phyloP scores from a whole-genome alignment of 2,888 invertebrate genomes.

The Idaea straminata region DNA sequence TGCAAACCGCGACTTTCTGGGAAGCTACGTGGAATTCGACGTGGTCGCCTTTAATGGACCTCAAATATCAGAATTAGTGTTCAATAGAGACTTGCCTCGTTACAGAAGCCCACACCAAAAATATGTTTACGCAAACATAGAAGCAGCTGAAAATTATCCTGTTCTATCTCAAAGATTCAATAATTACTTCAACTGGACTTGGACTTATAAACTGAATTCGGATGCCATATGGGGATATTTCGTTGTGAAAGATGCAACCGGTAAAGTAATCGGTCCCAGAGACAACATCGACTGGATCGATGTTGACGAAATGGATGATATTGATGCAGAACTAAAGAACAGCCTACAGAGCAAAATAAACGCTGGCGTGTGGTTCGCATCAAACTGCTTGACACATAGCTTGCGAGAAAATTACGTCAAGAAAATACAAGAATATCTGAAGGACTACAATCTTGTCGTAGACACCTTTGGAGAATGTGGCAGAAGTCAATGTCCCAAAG shows the following conservation, averaged over 20 bases:
- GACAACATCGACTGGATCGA: conserved; percentile 42
- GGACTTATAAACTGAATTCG: conserved; percentile 62
- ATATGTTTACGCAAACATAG: conserved; percentile 58
- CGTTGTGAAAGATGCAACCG: conserved; percentile 41
- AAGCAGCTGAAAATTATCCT: conserved; percentile 53
- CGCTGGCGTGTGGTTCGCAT: conserved; percentile 59
- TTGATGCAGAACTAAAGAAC: conserved; percentile 31
- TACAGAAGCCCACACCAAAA: conserved; percentile 45
- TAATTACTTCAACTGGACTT: conserved; percentile 64
- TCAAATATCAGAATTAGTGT: conserved; percentile 26
- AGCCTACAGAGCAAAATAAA: conserved; percentile 38
- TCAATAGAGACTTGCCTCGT: conserved; percentile 37
- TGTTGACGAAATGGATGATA: conserved; percentile 35
- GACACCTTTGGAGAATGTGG: conserved; percentile 60
- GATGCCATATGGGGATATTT: conserved; percentile 59
- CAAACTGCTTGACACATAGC: conserved; percentile 53
- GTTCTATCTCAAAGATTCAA: conserved; percentile 44
- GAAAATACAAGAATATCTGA: conserved; percentile 38
- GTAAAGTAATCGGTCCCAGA: conserved; percentile 48
- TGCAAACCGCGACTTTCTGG: conserved; percentile 39
- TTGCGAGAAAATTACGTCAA: conserved; percentile 46
- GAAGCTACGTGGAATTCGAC: conserved; percentile 48
- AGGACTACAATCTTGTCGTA: conserved; percentile 41
- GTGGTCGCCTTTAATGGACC: conserved; percentile 57
- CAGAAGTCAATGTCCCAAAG: conserved; percentile 42